A percentile compares a stretch with the other conserved stretches of the same genome.
These are phyloP conservation scores for Drosophila sulfurigaster DNA, from an alignment of 1,140 invertebrate genomes.

Conservation along the genomic window DNA sequence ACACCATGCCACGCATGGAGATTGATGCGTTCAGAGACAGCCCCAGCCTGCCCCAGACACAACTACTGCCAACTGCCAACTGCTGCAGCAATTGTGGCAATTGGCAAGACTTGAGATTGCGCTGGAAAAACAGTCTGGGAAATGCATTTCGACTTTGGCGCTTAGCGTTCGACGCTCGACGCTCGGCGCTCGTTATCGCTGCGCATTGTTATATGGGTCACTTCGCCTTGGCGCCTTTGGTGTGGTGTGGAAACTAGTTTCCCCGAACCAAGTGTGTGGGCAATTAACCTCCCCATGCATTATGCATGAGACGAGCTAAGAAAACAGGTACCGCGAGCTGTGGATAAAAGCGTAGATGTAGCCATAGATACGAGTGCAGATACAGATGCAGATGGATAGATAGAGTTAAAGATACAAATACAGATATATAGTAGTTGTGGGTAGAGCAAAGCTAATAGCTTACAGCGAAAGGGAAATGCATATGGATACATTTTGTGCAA, in stretches of 20 bases:
- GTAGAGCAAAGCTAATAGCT: neutral
- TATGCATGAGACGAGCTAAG: constrained; percentile 3
- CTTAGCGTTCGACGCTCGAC: neutral
- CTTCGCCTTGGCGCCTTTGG: constrained; percentile 66
- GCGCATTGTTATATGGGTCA: constrained; percentile 67
- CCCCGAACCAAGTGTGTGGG: constrained; percentile 37
- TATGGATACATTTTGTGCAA: neutral
- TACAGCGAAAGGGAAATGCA: neutral
- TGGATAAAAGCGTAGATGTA: constrained; percentile 4
- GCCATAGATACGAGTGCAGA: constrained; percentile 6
- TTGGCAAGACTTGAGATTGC: neutral
- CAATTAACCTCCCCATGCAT: constrained; percentile 39
- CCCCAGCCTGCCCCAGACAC: constrained; percentile 50
- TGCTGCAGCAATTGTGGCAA: neutral
- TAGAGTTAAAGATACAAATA: constrained; percentile 16
- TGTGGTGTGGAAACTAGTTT: constrained; percentile 59
- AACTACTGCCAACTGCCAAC: constrained; percentile 9
- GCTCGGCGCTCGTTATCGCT: constrained; percentile 27
- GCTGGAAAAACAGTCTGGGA: constrained; percentile 7
- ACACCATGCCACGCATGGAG: constrained; percentile 59
- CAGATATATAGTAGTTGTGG: neutral
- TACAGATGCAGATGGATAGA: constrained; percentile 6
- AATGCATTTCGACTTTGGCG: constrained; percentile 17
- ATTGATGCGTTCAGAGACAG: constrained; percentile 81
- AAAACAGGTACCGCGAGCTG: constrained; percentile 22